Base-by-base conservation (phyloP, 2,113 vertebrate species). In the Porphyrio hochstetteri region DNA sequence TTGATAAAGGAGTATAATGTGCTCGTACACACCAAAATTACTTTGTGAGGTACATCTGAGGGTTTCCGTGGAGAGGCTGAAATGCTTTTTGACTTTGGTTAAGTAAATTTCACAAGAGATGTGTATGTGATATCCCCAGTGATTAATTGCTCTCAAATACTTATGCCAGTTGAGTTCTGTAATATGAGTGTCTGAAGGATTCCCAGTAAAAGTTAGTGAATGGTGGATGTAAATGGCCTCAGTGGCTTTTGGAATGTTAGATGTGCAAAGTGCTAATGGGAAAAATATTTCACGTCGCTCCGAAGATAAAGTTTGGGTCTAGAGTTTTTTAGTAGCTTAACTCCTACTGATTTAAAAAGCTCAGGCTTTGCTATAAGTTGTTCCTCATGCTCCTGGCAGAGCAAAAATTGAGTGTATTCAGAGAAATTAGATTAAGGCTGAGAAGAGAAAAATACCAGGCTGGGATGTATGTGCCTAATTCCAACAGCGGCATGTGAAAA, bases 121-220 rank as follows among this genome's bases (percentile, higher is more conserved):
- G n/a, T 71, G 42, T 70, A 29, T 82, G 55, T 7, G 15, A 82
- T 75, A 71, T 76, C 55, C 50, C n/a, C 15, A 33, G 46, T 95
- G 86, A 92, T 92, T 88, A 90, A 96, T 82, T 86, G 61, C 72
- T 95, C 61, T 94, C 86, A 90, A 86, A 86, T 84, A 81, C 48
- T 88, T 90, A 44, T 25, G 60, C 60, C 71, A 68, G 79, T 64
- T 90, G 86, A 93, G 40, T 90, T 96, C 74, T 46, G 35, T 94
- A 94, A 84, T 29, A 63, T 2, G 85, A 83, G 70, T 90, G 79
- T 83, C 60, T 31, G 56, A 92, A 76, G 82, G 63, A 78, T 79
- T 93, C 90, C 38, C 31, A 71, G 7, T 85, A 91, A 87, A 84
- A n/a, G 42, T 60, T 19, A 75, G 46, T 94, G 92, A 94, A 78